These are phyloP conservation scores for Cryptoblepharus egeriae DNA, from an alignment of 2,797 vertebrate species.

Conservation along the genomic window DNA sequence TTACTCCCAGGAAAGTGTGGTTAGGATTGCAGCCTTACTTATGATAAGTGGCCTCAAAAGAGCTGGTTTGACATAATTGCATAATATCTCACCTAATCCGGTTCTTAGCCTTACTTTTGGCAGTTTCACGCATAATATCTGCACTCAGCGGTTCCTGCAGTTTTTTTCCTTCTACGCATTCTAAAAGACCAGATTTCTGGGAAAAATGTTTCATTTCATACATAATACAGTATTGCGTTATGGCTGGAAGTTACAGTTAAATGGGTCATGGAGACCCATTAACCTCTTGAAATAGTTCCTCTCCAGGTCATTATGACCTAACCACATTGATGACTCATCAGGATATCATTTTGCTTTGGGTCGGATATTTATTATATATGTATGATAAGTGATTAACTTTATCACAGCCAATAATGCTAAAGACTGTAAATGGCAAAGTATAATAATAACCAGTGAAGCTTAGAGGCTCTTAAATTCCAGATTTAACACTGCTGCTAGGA, in stretches of 20 bases:
- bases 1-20: too few relatives aligned
- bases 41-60: background rate
- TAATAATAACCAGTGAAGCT: conserved; percentile 54
- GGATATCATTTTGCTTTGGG: background rate
- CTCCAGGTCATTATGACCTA: background rate
- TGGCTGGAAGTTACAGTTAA: background rate
- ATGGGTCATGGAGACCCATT: background rate
- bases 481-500: conserved; percentile 51
- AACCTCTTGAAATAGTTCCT: background rate
- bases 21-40: too few relatives aligned
- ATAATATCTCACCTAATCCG: background rate
- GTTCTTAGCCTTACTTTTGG: background rate
- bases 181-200: background rate
- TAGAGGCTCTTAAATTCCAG: conserved; percentile 42
- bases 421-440: conserved; percentile 54
- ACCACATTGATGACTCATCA: conserved; percentile 9
- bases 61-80: background rate
- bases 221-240: background rate
- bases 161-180: background rate
- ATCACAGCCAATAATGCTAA: conserved; percentile 52
- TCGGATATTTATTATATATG: conserved; percentile 34
- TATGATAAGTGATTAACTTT: conserved; percentile 58
- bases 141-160: background rate
- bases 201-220: background rate
- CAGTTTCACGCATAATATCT: background rate